Base-by-base conservation (phyloP, 2,113 vertebrate species). In the zebrafish (Danio rerio) region DNA sequence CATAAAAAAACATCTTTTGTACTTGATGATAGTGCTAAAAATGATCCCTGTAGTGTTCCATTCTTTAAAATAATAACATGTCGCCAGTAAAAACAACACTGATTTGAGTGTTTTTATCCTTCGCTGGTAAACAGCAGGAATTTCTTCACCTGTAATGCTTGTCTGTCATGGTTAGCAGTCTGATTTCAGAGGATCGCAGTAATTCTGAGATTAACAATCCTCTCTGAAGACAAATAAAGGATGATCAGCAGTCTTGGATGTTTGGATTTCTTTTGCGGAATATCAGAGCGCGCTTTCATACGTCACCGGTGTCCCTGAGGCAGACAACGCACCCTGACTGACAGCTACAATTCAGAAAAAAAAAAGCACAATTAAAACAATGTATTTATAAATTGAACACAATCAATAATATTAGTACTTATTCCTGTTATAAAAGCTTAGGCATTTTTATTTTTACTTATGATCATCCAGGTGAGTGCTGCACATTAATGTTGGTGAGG, bases 271-370 rank as follows among this genome's bases (percentile, higher is more conserved):
- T 15, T 6, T 20, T 59, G 18, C 68, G 49, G 75, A 50, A 49
- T 31, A 68, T 94, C 89, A 94, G 71, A 94, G 90, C 0, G 93
- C 93, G 43, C 94, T 94, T 85, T 94, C 94, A 56, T 93, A 94
- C 18, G 92, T 93, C 73, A 93, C 55, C 0, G 91, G 93, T 42
- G 90, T 90, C 55, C 92, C 79, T 12, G 86, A 52, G 6, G 79
- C 81, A 1, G 84, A 86, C 13, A 83, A 31, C 11, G 81, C 66
- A 49, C 81, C 76, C 43, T 86, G 76, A 76, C 84, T 80, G 11
- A 80, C 55, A 53, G 81, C 84, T 86, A 66, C 8, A 63, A 85
- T 42, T 59, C 5, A 55, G 18, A 81, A 65, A 85, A 52, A 81
- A 65, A 85, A 52, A 68, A 5, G 31, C 31, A 78, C 12, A 40